A percentile compares a stretch with the other conserved stretches of the same genome.
These are phyloP conservation scores for Melanerpes aurifrons DNA, from an alignment of 2,113 vertebrate species.

Conservation along the genomic window DNA sequence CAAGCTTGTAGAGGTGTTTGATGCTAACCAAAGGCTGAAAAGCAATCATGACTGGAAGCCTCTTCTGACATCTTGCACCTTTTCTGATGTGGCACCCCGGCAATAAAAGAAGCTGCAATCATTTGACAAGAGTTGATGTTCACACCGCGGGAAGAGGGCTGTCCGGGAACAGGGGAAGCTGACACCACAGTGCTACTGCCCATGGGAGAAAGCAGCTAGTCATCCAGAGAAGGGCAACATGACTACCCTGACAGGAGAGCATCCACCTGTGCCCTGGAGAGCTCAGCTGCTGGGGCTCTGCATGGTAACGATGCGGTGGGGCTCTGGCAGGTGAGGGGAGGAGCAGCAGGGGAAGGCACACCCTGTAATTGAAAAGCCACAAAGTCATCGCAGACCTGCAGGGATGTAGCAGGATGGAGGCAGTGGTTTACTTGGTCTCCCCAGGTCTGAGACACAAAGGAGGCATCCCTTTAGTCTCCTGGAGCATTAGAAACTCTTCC, in stretches of 20 bases:
- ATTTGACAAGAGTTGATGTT: neutral
- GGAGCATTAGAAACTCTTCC: neutral
- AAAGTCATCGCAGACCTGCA: neutral
- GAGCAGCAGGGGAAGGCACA: neutral
- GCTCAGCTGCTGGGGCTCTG: neutral
- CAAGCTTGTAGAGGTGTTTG: neutral
- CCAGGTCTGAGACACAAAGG: neutral
- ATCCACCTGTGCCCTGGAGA: conserved; percentile 29
- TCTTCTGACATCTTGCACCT: neutral
- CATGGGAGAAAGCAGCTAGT: neutral
- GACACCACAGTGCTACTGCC: neutral
- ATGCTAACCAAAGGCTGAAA: neutral
- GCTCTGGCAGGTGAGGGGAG: neutral
- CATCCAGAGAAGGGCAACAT: conserved; percentile 12
- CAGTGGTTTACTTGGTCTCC: conserved; percentile 18
- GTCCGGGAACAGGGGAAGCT: neutral
- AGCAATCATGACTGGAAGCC: neutral
- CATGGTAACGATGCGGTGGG: neutral
- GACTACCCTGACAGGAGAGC: conserved; percentile 42
- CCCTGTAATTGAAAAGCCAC: conserved; percentile 52
- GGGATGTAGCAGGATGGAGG: conserved; percentile 40
- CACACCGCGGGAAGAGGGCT: neutral
- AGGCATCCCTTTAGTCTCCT: neutral
- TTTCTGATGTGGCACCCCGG: neutral
- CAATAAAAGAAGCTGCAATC: neutral